Evolutionary conservation across 2,797 vertebrate genomes (phyloP), one percentile per base, ranked within the genome.

Genomic region (Nyctibius grandis): DNA sequence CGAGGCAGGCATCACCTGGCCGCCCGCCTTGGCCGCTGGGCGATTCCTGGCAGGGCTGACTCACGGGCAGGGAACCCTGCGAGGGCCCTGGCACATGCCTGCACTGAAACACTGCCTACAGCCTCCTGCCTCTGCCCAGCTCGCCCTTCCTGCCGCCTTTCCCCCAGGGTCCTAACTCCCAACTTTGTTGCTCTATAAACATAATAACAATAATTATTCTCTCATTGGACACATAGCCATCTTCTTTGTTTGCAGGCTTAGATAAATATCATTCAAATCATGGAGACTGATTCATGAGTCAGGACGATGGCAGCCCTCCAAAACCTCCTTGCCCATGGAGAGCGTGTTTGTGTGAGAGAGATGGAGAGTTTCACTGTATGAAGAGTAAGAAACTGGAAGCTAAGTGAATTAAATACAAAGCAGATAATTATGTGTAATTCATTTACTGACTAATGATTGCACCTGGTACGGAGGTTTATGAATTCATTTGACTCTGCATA

Each of bases 381-480:
- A 84, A 91, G 91, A 75, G 82, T 74, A 89, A 96, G 94, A 96
- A 97, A 96, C 95, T 97, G 95, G 93, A 96, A 97, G 93, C 96
- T 95, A 96, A 95, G 81, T 89, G 95, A 96, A 97, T 96, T 94
- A 96, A 97, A 96, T 74, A 96, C 92, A 94, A 96, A 96, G 94
- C 91, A 95, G 89, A 81, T 97, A 97, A 97, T 97, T 97, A 97
- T 82, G 88, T 94, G 93, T 97, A 97, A 97, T 97, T 97, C 95
- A 97, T 97, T 97, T 97, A 97, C 97, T 97, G 96, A 97, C 95
- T 97, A 97, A 97, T 97, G 96, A 97, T 89, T 97, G 95, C 91
- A 96, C 91, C 96, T 97, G 96, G 96, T 94, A 89, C n/a, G 5
- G 85, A 95, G 88, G 88, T 93, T 95, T 95, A 87, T 92, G 79